Conservation (phyloP, 2,113 vertebrate species). For the Phalacrocorax carbo region DNA sequence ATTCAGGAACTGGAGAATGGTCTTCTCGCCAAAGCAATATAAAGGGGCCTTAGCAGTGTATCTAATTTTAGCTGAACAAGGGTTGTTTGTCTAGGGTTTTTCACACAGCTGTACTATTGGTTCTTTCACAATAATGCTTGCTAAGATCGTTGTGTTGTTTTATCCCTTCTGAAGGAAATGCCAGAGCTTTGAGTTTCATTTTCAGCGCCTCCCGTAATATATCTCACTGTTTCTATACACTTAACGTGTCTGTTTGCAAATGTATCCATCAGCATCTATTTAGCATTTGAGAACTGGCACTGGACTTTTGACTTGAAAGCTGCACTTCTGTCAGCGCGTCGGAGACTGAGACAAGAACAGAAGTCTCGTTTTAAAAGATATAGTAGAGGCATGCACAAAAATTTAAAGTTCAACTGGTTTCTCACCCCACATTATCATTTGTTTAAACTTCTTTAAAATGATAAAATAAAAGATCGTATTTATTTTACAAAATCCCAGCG, state of each 20-base stretch:
- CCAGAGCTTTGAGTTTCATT: neutral
- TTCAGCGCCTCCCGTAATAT: neutral
- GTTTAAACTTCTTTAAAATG: neutral
- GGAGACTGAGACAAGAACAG: neutral
- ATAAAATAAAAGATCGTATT: neutral
- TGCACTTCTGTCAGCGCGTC: neutral
- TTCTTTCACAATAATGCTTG: neutral
- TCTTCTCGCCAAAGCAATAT: neutral
- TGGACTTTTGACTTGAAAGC: neutral
- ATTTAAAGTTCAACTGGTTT: neutral
- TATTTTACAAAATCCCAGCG: neutral
- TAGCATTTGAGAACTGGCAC: neutral
- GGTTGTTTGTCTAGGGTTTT: neutral
- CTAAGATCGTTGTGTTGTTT: neutral
- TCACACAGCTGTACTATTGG: neutral
- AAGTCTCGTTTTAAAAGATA: neutral
- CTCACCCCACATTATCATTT: neutral
- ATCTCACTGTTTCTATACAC: neutral
- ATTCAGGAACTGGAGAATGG: neutral
- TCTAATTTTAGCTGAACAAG: neutral
- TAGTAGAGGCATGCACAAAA: neutral
- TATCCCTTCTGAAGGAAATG: conserved; percentile 7
- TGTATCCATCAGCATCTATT: neutral
- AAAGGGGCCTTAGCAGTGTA: neutral
- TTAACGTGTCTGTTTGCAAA: neutral